Base-by-base conservation (phyloP, 2,113 vertebrate species). In the Neodontobutis hainanensis region DNA sequence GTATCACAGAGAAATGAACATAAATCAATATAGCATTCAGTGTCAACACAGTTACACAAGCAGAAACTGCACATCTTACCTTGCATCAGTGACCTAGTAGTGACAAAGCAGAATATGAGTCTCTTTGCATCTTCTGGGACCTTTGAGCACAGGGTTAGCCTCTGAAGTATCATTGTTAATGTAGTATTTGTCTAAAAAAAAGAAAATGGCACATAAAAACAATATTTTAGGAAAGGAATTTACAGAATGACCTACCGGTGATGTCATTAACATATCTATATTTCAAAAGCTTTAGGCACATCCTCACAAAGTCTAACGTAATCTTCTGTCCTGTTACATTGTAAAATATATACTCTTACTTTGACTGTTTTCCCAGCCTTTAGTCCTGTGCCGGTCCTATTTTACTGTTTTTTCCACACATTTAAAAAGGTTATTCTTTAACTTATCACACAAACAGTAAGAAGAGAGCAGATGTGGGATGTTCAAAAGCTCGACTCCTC, bases 81-180 rank as follows among this genome's bases (percentile, higher is more conserved):
- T 85, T 83, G 79, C 58, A 74, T 84, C 40, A 73, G 68, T 3
- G 68, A 56, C 68, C 85, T 77, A 75, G 19, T 27, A 27, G 16
- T 15, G 52, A 87, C 56, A 11, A 61, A 27, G 49, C 56, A 58
- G 60, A 50, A 64, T 2, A 68, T 15, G 9, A 68, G 68, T 73
- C 78, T 75, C 42, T 27, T 64, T 36, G 81, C 40, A 14, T 65
- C 75, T 73, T 34, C 35, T 0, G 60, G 62, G 51, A 70, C 71
- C 65, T 73, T 60, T 65, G 81, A 74, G 43, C 85, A 85, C 55
- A 85, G 42, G 1, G 57, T 58, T 27, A 92, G 68, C 48, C 85
- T 85, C 16, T 7, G 72, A 47, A 90, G 73, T 81, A 90, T 59
- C 88, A 91, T 88, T 59, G 56, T 70, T 47, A 59, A 1, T 70